phyloP scores from a whole-genome alignment of 2,797 vertebrate genomes.

The Bradypus variegatus region DNA sequence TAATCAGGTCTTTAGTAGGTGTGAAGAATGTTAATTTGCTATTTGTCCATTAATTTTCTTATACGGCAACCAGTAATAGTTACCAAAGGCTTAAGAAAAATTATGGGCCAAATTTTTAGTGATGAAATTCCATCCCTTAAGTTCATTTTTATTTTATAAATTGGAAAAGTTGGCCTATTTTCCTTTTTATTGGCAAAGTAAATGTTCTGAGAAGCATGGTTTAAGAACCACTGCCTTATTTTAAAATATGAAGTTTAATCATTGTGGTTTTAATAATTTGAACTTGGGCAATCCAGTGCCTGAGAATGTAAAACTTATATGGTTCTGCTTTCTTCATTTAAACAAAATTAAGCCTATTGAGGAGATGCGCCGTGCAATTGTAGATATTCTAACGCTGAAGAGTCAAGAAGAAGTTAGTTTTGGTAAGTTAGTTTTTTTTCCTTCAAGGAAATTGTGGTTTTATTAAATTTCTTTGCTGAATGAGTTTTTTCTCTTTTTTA shows the following conservation, averaged over 20 bases:
- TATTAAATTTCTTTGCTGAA: constrained; percentile 13
- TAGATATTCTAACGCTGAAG: constrained; percentile 65
- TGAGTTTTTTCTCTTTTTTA: not conserved
- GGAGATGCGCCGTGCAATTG: constrained; percentile 67
- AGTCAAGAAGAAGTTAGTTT: constrained; percentile 55
- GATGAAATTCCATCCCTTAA: not conserved
- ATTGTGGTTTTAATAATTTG: constrained; percentile 28
- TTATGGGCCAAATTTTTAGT: not conserved
- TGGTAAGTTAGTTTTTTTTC: constrained; percentile 68
- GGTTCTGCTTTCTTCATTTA: constrained; percentile 36
- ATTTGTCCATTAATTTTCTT: not conserved
- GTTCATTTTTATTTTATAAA: constrained; percentile 19
- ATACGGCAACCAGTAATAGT: not conserved
- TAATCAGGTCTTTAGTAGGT: not conserved
- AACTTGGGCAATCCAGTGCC: not conserved
- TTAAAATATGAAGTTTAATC: constrained; percentile 27
- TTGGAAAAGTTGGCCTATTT: constrained; percentile 11
- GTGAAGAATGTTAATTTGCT: not conserved
- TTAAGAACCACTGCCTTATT: not conserved
- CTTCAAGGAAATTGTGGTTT: constrained; percentile 32
- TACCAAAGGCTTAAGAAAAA: constrained; percentile 35
- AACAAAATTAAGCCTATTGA: constrained; percentile 72
- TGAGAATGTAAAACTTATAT: constrained; percentile 35
- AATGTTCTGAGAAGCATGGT: not conserved
- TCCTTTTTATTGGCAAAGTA: not conserved